These are phyloP conservation scores for Leistus spinibarbis DNA, from an alignment of 2,888 invertebrate species.

Conservation along the genomic window DNA sequence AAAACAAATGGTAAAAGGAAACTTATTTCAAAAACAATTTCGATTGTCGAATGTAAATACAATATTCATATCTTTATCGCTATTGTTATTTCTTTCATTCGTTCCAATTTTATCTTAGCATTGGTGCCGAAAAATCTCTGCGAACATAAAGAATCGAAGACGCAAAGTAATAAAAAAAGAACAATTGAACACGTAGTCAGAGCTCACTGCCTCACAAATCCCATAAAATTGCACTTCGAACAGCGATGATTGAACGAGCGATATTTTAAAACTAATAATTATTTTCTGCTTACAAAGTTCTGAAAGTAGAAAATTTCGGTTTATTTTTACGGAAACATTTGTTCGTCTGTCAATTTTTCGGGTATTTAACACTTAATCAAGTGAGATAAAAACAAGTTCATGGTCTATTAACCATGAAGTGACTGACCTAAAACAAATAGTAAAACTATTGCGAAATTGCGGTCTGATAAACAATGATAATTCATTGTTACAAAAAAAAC, in stretches of 20 bases:
- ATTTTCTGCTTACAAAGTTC: too few species aligned
- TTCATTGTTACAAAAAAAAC: neutral
- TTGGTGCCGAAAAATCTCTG: neutral
- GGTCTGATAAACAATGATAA: conserved; percentile 5
- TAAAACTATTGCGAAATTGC: conserved; percentile 25
- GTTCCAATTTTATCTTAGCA: neutral
- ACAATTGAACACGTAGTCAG: neutral
- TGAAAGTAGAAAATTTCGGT: too few species aligned
- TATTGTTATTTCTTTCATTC: neutral
- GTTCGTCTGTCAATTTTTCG: too few species aligned
- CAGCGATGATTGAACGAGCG: neutral
- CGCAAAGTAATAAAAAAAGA: neutral
- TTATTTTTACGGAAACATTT: too few species aligned
- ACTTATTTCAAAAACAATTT: too few species aligned
- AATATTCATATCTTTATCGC: neutral
- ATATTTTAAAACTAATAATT: too few species aligned
- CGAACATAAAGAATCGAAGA: neutral
- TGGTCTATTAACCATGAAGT: neutral
- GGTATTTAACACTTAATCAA: neutral
- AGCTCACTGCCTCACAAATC: neutral
- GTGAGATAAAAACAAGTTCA: neutral
- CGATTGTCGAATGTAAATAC: neutral
- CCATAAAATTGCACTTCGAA: neutral
- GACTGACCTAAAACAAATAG: conserved; percentile 24
- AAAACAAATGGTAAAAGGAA: neutral